Base-by-base conservation (phyloP, 2,888 invertebrate species). In the Phorcus lineatus region DNA sequence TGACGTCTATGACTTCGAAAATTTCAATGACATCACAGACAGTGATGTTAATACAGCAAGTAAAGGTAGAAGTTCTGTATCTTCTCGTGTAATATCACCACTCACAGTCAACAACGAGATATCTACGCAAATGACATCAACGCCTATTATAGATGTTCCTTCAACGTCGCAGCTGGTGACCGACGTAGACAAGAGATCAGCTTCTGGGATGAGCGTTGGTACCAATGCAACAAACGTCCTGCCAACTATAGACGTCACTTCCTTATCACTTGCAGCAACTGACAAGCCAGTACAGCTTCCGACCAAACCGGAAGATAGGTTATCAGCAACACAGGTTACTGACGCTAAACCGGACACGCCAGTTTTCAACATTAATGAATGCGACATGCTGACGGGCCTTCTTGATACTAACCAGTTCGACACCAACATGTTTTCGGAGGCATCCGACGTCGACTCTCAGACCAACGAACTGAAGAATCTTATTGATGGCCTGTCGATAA, bases 401-500 rank as follows among this genome's bases (percentile, higher is more conserved):
- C 31, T 77, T 13, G 77, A 17, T 17, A 17, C 24, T 28, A 28
- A 62, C 16, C 28, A 28, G 16, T 13, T 16, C 13, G 62, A 62
- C 22, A 28, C 11, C 28, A 62, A 62, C n/a, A 78, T 78, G 77
- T 78, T 78, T 66, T 66, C 62, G 19, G 77, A 78, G 17, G 13
- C 47, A 52, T 78, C 77, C 11, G 40, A 24, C 2, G n/a, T 22
- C n/a, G 77, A 78, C 17, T 78, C 77, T 0, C 77, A 78, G 53
- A 78, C 77, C 0, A 66, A 78, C 52, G 66, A 47, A 22, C 24
- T 78, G 66, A 78, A 78, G 53, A 66, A 78, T 66, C 40, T 78
- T 16, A 78, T 78, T 13, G 52, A 78, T 19, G 55, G 66, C n/a
- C 55, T 62, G 66, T 52, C 77, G 2, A 47, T 78, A 19, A 31